Percentiles rank a stretch among this genome's conserved stretches.
Evolutionary conservation across 53 echinoderm and acorn worm species (phyloP).

Genomic region (Paracentrotus lividus): DNA sequence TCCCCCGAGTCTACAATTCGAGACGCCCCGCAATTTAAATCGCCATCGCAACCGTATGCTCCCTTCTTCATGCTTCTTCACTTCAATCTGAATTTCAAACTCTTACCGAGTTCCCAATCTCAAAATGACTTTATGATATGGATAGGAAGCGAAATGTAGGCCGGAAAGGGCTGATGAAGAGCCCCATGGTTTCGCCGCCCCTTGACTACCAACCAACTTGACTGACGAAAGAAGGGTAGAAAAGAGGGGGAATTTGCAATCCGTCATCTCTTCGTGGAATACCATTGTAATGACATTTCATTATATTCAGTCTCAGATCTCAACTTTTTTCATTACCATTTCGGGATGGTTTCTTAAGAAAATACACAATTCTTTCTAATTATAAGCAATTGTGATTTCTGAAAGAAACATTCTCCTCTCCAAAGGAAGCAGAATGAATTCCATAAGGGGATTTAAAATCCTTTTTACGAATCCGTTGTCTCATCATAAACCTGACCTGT

Average conservation of each 20-base stretch:
- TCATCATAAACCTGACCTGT: slow-evolving; percentile 24
- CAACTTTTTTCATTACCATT: not conserved
- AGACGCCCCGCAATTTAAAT: slow-evolving; percentile 58
- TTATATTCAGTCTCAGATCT: not conserved
- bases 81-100: slow-evolving; percentile 32
- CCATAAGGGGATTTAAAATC: slow-evolving; percentile 12
- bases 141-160: slow-evolving; percentile 30
- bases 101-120: slow-evolving; percentile 42
- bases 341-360: not conserved
- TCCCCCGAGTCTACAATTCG: slow-evolving; percentile 36
- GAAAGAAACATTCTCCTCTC: not conserved
- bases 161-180: not conserved
- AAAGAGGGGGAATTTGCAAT: not conserved
- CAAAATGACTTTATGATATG: slow-evolving; percentile 43
- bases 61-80: slow-evolving; percentile 12
- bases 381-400: not conserved
- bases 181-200: not conserved
- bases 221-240: not conserved
- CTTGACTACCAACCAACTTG: no score
- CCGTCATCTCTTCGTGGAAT: not conserved
- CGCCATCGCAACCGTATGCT: slow-evolving; percentile 47
- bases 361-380: not conserved
- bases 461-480: not conserved
- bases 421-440: not conserved
- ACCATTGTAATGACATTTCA: not conserved